Evolutionary conservation across 2,888 invertebrate genomes (phyloP).

Genomic region (Venusia cambrica): DNA sequence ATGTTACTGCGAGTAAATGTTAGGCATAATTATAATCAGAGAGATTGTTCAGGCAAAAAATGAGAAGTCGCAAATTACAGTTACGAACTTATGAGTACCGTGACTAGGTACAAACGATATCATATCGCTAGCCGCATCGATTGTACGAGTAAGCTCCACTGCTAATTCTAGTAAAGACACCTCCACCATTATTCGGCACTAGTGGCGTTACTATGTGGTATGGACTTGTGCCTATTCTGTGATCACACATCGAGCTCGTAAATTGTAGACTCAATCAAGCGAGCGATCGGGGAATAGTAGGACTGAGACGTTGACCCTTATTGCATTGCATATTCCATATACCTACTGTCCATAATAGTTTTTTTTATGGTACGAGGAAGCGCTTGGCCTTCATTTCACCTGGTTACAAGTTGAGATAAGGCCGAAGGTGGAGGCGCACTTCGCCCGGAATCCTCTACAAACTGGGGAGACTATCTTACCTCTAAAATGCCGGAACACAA

Average conservation of each 20-base stretch:
- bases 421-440: too few relatives aligned
- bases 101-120: constrained; percentile 27
- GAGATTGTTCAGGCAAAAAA: constrained; percentile 6
- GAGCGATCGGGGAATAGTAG: constrained; percentile 24
- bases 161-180: constrained; percentile 8
- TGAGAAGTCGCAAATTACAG: constrained; percentile 29
- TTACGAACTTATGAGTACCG: constrained; percentile 35
- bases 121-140: constrained; percentile 33
- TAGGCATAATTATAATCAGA: background rate
- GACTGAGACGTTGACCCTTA: constrained; percentile 31
- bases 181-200: too few relatives aligned
- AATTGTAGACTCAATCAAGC: constrained; percentile 33
- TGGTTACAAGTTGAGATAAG: too few relatives aligned
- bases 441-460: too few relatives aligned
- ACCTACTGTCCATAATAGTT: too few relatives aligned
- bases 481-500: too few relatives aligned
- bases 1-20: background rate
- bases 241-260: constrained; percentile 27
- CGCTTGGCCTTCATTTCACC: too few relatives aligned
- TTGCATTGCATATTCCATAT: constrained; percentile 10
- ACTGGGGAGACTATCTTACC: too few relatives aligned
- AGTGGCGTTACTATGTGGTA: constrained; percentile 1
- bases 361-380: too few relatives aligned
- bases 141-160: constrained; percentile 31
- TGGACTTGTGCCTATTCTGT: constrained; percentile 8